Evolutionary conservation across 2,797 vertebrate genomes (phyloP).

Genomic region (Octomys mimax): DNA sequence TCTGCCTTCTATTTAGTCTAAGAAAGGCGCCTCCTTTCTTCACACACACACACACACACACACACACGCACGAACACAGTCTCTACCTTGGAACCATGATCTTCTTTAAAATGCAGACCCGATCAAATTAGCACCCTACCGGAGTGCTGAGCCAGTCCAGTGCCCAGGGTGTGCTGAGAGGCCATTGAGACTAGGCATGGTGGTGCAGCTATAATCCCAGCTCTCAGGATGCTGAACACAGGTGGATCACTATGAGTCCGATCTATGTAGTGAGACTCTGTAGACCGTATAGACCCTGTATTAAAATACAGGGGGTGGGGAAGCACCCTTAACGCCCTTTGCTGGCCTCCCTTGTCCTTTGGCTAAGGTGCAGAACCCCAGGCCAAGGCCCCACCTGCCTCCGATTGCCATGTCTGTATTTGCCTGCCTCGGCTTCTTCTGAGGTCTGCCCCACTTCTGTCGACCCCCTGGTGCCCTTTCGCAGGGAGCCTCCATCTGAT

Average conservation of each 20-base stretch:
- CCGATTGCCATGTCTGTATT: accelerated
- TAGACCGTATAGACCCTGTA: too few species aligned
- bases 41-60: background rate
- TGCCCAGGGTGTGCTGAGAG: too few species aligned
- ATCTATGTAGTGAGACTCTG: too few species aligned
- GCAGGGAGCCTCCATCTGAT: background rate
- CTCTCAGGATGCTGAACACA: too few species aligned
- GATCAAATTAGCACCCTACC: background rate
- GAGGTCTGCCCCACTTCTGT: accelerated
- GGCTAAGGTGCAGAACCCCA: background rate
- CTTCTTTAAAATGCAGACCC: background rate
- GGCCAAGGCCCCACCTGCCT: too few species aligned
- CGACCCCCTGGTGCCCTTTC: background rate
- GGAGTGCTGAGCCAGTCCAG: too few species aligned
- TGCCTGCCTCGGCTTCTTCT: background rate
- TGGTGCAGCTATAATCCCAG: too few species aligned
- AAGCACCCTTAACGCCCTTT: background rate
- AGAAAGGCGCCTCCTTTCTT: background rate
- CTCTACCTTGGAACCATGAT: background rate
- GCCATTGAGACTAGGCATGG: too few species aligned
- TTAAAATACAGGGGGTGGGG: accelerated
- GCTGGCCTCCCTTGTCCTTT: background rate
- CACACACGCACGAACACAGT: background rate
- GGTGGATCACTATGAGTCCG: too few species aligned
- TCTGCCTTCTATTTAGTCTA: background rate